Percentiles rank a stretch among this genome's conserved stretches.
Conservation (phyloP, 2,797 vertebrate species). For the Arctocebus calabarensis region DNA sequence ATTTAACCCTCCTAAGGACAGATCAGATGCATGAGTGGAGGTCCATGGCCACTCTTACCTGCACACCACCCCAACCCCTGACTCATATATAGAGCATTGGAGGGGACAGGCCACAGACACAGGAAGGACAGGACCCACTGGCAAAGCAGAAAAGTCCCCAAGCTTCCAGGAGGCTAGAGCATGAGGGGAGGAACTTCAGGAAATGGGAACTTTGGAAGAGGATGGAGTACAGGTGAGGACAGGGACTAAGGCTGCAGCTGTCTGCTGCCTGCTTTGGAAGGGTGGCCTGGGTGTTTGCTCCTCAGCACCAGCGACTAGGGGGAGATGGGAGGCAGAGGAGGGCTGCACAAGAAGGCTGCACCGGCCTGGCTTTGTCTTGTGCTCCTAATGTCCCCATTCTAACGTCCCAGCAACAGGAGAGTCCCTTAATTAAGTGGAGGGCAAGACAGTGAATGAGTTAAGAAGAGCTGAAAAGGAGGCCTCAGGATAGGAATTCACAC, state of each 20-base stretch:
- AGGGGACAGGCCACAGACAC: neutral
- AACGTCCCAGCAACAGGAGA: neutral
- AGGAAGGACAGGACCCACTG: neutral
- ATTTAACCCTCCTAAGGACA: conserved; percentile 69
- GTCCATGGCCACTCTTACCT: neutral
- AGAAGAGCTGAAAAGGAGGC: neutral
- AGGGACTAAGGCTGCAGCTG: no score
- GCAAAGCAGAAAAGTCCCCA: neutral
- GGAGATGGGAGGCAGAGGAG: neutral
- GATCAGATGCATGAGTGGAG: neutral
- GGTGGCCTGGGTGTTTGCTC: neutral
- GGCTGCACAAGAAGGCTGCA: neutral
- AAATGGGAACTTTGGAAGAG: neutral
- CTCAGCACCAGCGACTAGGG: neutral
- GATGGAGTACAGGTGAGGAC: rapidly evolving
- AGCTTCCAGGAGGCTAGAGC: neutral
- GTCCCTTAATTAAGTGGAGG: neutral
- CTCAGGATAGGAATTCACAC: neutral
- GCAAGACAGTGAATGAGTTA: neutral
- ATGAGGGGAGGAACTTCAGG: neutral
- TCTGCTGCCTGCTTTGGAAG: neutral
- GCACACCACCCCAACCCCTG: neutral
- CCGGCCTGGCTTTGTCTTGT: rapidly evolving
- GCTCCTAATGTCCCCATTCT: neutral
- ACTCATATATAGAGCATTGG: neutral